A percentile compares a stretch with the other conserved stretches of the same genome.
Evolutionary conservation across 2,888 invertebrate genomes (phyloP).

Genomic region (Metopia argyrocephala): DNA sequence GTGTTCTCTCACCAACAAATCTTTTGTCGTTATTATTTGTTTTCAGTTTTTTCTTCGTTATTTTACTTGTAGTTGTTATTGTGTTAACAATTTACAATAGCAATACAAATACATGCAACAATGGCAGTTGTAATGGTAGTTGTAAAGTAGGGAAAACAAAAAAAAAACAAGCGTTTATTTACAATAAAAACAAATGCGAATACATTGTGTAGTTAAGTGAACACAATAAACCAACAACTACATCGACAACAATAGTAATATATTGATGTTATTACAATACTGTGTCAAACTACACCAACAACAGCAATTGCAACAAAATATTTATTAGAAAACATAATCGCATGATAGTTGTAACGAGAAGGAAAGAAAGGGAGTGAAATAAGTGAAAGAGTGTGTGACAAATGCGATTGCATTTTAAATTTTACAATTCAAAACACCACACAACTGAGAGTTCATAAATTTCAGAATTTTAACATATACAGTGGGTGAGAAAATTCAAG

Average conservation of each 20-base stretch:
- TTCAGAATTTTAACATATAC: not conserved
- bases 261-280: slow-evolving; percentile 22
- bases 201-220: slow-evolving; percentile 35
- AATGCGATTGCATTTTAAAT: slow-evolving; percentile 22
- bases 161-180: slow-evolving; percentile 13
- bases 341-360: slow-evolving; percentile 5
- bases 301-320: not conserved
- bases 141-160: slow-evolving; percentile 31
- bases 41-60: slow-evolving; percentile 38
- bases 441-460: not conserved
- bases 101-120: not conserved
- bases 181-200: slow-evolving; percentile 38
- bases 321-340: slow-evolving; percentile 49
- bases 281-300: slow-evolving; percentile 32
- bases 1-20: not conserved
- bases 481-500: not conserved
- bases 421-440: not conserved
- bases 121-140: not conserved
- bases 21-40: slow-evolving; percentile 47
- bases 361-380: not conserved
- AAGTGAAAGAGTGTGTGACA: not conserved
- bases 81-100: not conserved
- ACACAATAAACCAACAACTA: slow-evolving; percentile 49
- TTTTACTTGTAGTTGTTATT: slow-evolving; percentile 29
- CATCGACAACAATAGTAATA: slow-evolving; percentile 20